A percentile compares a stretch with the other conserved stretches of the same genome.
These are phyloP conservation scores for Crypturellus undulatus DNA, from an alignment of 2,113 vertebrate species.

Conservation along the genomic window DNA sequence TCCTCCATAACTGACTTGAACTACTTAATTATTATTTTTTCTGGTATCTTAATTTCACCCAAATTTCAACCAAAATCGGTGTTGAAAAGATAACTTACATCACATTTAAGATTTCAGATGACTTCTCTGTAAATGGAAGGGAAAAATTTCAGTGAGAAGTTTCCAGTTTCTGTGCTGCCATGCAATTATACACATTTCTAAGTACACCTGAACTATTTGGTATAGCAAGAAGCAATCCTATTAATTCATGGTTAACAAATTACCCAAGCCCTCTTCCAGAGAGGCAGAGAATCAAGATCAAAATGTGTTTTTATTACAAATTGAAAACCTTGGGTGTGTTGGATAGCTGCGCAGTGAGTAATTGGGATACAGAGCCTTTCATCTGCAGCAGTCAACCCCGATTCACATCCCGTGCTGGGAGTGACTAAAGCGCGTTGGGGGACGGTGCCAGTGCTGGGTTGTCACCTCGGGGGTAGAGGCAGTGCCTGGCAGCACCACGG, in stretches of 20 bases:
- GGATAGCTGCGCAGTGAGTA: background rate
- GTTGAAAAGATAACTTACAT: background rate
- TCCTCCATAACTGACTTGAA: background rate
- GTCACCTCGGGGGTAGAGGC: background rate
- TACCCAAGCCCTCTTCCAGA: background rate
- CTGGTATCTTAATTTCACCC: background rate
- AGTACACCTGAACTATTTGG: background rate
- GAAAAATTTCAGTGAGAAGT: background rate
- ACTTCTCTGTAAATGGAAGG: background rate
- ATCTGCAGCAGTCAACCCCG: background rate
- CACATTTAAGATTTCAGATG: background rate
- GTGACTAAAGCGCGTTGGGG: background rate
- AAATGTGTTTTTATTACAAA: background rate
- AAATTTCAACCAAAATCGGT: background rate
- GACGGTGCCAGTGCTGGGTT: background rate
- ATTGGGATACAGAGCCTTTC: background rate
- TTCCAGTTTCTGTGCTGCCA: background rate
- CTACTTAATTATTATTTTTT: background rate
- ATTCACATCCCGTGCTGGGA: background rate
- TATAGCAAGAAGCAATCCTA: background rate
- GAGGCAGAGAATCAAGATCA: background rate
- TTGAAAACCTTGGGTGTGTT: background rate
- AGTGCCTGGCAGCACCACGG: fast-evolving
- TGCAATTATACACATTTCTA: background rate
- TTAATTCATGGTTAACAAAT: background rate